Conservation (phyloP, 2,797 vertebrate genomes). For the Tiaroga cobitis region DNA sequence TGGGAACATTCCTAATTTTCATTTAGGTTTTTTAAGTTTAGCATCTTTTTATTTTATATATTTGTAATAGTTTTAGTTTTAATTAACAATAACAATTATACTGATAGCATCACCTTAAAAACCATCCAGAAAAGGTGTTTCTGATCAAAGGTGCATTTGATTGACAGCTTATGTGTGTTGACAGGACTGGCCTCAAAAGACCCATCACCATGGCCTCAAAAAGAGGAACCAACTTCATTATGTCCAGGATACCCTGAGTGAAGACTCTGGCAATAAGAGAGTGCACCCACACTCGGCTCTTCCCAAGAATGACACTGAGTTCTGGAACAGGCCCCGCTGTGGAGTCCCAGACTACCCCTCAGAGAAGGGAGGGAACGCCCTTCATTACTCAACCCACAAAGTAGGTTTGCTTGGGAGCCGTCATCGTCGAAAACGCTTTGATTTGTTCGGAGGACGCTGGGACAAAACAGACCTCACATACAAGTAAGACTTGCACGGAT, state of each 20-base stretch:
- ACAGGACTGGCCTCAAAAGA: slow-evolving; percentile 59
- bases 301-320: slow-evolving; percentile 32
- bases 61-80: not conserved
- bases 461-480: slow-evolving; percentile 90
- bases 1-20: not conserved
- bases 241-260: slow-evolving; percentile 49
- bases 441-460: slow-evolving; percentile 87
- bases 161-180: slow-evolving; percentile 31
- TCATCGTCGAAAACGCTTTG: slow-evolving; percentile 83
- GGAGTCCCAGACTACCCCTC: slow-evolving; percentile 78
- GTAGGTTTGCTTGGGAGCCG: slow-evolving; percentile 54
- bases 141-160: not conserved
- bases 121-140: not conserved
- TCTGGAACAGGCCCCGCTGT: slow-evolving; percentile 76
- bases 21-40: not conserved
- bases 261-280: slow-evolving; percentile 16
- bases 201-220: slow-evolving; percentile 50
- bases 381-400: slow-evolving; percentile 28
- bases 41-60: not conserved
- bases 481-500: slow-evolving; percentile 76
- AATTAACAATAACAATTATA: not conserved
- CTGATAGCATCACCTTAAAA: no score
- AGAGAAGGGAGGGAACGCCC: not conserved
- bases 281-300: not conserved
- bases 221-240: slow-evolving; percentile 44